These are phyloP conservation scores for Takifugu rubripes DNA, from an alignment of 2,797 vertebrate species.

Conservation along the genomic window DNA sequence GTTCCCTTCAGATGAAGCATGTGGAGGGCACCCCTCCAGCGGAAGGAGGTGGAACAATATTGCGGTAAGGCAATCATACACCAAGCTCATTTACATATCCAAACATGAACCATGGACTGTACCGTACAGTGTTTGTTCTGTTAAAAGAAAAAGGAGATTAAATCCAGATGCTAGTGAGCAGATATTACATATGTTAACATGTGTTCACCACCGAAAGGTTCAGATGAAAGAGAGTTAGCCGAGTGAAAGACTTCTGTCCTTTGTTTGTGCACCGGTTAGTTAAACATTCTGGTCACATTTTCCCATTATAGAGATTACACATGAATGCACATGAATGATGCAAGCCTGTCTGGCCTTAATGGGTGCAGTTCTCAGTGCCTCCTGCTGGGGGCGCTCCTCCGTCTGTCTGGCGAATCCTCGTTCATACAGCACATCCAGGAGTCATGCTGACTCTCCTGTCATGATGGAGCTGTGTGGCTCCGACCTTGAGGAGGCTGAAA, in stretches of 20 bases:
- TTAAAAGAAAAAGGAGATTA: neutral
- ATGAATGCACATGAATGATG: constrained; percentile 21
- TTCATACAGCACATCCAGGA: constrained; percentile 22
- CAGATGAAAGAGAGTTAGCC: neutral
- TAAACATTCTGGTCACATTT: constrained; percentile 21
- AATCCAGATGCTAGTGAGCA: neutral
- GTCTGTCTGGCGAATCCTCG: constrained; percentile 15
- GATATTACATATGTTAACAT: no score
- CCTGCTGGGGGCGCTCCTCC: constrained; percentile 56
- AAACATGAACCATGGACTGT: constrained; percentile 69
- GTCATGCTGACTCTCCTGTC: constrained; percentile 20
- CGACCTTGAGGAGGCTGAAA: constrained; percentile 52
- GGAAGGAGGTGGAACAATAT: constrained; percentile 67
- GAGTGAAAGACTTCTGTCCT: neutral
- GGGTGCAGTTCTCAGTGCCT: constrained; percentile 6
- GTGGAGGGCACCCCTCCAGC: constrained; percentile 65
- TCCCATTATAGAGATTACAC: constrained; percentile 12
- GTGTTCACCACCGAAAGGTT: neutral
- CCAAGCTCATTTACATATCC: constrained; percentile 64
- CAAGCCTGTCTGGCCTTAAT: constrained; percentile 17
- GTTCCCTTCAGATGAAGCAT: constrained; percentile 69
- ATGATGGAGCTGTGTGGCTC: constrained; percentile 25
- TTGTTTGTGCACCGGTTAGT: neutral
- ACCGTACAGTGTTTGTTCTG: constrained; percentile 28
- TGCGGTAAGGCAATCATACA: constrained; percentile 67